Conservation (phyloP, 2,113 vertebrate genomes). For the Mionectes macconnelli region DNA sequence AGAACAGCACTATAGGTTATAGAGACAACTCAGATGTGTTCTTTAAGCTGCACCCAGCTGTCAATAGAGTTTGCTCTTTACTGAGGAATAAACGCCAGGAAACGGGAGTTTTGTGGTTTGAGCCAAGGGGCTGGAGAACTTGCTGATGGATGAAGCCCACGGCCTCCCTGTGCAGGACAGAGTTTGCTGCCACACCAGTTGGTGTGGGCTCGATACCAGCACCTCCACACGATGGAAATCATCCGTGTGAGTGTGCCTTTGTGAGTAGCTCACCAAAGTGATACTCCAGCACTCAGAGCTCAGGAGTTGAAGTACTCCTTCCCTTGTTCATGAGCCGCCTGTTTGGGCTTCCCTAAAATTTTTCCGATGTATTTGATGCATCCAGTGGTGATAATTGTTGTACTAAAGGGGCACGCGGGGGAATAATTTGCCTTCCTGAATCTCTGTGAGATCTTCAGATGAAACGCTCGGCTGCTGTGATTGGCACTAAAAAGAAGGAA, state of each 20-base stretch:
- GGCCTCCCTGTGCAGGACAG: not conserved
- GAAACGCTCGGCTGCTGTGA: not conserved
- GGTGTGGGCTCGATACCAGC: fast-evolving
- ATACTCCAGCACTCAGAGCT: not conserved
- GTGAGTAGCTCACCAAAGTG: not conserved
- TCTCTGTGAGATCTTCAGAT: conserved; percentile 5
- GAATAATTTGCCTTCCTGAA: conserved; percentile 49
- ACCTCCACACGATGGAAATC: not conserved
- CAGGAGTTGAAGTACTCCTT: not conserved
- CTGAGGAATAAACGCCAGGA: not conserved
- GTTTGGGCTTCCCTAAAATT: not conserved
- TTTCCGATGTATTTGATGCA: not conserved
- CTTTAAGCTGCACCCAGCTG: conserved; percentile 30
- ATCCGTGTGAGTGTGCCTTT: not conserved
- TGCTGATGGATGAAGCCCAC: not conserved
- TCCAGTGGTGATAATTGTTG: conserved; percentile 49
- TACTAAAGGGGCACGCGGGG: not conserved
- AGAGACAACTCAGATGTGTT: conserved; percentile 8
- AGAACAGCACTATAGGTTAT: conserved; percentile 10
- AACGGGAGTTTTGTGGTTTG: not conserved
- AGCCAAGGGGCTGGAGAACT: not conserved
- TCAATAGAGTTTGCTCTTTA: not conserved
- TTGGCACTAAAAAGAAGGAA: conserved; percentile 39
- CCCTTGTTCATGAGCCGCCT: not conserved
- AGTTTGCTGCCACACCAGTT: not conserved